These are phyloP conservation scores for Coecobrya sp. DNA, from an alignment of 2,888 invertebrate genomes.

Conservation along the genomic window DNA sequence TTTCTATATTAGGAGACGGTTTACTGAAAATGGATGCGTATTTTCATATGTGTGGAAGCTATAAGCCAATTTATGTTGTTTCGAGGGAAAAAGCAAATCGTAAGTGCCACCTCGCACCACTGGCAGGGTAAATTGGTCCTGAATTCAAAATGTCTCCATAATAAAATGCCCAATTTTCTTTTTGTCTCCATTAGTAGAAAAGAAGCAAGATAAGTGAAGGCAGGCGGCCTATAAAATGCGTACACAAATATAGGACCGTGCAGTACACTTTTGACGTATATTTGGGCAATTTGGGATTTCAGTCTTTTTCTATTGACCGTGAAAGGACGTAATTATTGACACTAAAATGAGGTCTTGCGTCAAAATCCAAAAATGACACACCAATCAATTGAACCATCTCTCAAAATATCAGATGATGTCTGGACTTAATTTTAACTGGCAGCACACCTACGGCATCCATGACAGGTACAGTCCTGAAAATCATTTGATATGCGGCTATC, in stretches of 20 bases:
- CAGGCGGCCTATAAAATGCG: neutral
- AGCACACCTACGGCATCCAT: no score
- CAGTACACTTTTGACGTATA: neutral
- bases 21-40: neutral
- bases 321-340: neutral
- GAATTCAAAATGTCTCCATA: slow-evolving; percentile 69
- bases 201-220: neutral
- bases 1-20: neutral
- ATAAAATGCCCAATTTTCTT: slow-evolving; percentile 53
- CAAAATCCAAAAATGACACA: neutral
- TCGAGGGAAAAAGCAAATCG: slow-evolving; percentile 20
- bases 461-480: neutral
- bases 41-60: neutral
- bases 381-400: slow-evolving; percentile 20
- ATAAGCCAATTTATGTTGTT: slow-evolving; percentile 69
- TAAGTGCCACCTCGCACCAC: neutral
- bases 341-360: neutral
- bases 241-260: neutral
- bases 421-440: no score
- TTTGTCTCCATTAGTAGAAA: slow-evolving; percentile 22
- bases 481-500: neutral
- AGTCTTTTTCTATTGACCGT: no score
- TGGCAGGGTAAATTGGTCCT: slow-evolving; percentile 62
- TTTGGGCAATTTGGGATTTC: neutral
- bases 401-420: no score